Base-by-base conservation (phyloP, 2,113 vertebrate species). In the Vanacampus margaritifer region DNA sequence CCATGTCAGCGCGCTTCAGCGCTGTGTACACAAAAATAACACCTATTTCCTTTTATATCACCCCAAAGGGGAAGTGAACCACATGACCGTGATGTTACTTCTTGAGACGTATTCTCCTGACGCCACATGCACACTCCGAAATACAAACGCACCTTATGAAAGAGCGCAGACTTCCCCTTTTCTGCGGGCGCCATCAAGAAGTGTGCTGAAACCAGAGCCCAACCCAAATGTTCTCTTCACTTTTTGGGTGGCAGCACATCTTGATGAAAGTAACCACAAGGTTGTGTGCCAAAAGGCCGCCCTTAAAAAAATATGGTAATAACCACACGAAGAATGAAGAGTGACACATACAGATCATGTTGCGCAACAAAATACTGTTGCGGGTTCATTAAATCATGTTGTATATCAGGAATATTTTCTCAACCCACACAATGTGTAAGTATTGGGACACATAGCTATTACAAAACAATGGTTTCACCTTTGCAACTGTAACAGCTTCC, bases 21-120 rank as follows among this genome's bases (percentile, higher is more conserved):
- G 37, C 41, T 76, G 54, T 69, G 68, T 68, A 61, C 61, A 73
- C 88, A 69, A 90, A 81, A 91, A 91, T 91, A 92, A 74, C 87
- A 79, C 65, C 10, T 13, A 8, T 65, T 0, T 39, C 28, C 80
- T 84, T 89, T 86, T 92, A 93, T 92, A 92, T 85, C 79, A 51
- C 69, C 0, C 1, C 23, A 28, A 70, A 51, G 85, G 72, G 84
- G 89, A 91, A 91, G 81, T 75, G 0, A 1, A 76, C 57, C 89
- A 88, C 43, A 78, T 91, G 90, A 89, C 72, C 10, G 2, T 65
- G 69, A 73, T 48, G 82, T 70, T 74, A 73, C 73, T 72, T 66
- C 70, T 73, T 37, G 36, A 59, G 62, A 51, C 0, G 6, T n/a
- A 48, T 89, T 91, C 84, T 71, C 84, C 16, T 63, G 83, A 62